A percentile compares a stretch with the other conserved stretches of the same genome.
phyloP scores from a whole-genome alignment of 2,113 vertebrate genomes.

The Sardina pilchardus region DNA sequence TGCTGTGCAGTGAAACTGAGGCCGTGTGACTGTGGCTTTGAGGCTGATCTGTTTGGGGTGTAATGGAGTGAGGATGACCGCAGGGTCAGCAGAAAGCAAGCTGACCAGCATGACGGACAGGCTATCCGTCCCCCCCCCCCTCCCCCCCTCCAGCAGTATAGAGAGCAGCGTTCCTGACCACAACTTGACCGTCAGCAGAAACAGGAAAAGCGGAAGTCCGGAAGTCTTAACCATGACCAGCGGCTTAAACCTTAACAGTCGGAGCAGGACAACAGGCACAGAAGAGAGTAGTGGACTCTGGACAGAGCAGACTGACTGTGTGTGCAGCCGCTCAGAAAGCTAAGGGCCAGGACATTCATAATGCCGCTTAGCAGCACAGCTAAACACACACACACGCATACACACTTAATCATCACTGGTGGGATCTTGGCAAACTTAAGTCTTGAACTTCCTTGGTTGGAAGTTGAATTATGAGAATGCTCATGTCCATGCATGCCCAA shows the following conservation, averaged over 20 bases:
- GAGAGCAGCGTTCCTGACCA: neutral
- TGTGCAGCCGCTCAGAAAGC: neutral
- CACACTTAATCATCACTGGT: neutral
- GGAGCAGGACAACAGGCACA: neutral
- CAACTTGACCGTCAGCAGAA: neutral
- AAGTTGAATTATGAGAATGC: neutral
- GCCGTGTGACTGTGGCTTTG: neutral
- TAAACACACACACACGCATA: neutral
- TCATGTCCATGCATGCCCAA: neutral
- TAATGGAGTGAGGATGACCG: neutral
- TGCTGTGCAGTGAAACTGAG: neutral
- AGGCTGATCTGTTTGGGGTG: neutral
- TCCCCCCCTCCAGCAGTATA: neutral
- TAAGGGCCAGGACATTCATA: neutral
- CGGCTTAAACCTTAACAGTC: neutral
- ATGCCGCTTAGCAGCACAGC: neutral
- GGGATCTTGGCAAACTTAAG: neutral
- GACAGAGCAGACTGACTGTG: neutral
- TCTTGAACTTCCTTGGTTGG: neutral
- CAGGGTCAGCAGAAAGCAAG: neutral
- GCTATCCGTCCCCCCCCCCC: neutral
- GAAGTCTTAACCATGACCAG: neutral
- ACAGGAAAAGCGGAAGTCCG: neutral
- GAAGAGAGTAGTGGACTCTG: neutral
- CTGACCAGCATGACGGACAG: neutral